Base-by-base conservation (phyloP, 2,888 invertebrate species). In the Ptilodon capucinus region DNA sequence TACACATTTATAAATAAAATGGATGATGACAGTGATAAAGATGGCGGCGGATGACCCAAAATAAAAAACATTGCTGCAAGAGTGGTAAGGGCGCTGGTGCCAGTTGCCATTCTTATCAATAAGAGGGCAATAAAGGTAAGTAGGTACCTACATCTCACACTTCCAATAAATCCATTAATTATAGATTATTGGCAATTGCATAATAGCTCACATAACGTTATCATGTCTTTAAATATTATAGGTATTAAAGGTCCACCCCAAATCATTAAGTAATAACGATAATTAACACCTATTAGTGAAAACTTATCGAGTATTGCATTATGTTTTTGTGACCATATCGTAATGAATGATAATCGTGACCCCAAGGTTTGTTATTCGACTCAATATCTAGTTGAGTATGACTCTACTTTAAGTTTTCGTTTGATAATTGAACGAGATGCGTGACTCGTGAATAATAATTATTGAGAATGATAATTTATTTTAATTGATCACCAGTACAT, bases 271-370 rank as follows among this genome's bases (percentile, higher is more conserved):
- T 44, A 57, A 48, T 46, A 41, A 39, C 39, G 32, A 43, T 57
- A 57, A 61, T 51, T 51, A 61, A 41, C 40, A 40, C 41, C 16
- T 38, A 38, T 36, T 44, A 48, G 44, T 48, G 53, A 51, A 51
- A 57, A 46, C 17, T 49, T 66, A 62, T 66, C 59, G 8, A 51
- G 44, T 46, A 52, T 63, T 63, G 55, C 53, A 65, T 21, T 38
- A 38, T 38, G 38, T 38, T 38, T 18, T 38, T 38, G 19, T 38
- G 13, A 19, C 38, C 19, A 11, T 38, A 38, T 38, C 38, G 13
- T 38, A 18, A 38, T 19, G 19, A 13, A 9, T 1, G n/a, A 13
- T 35, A 17, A 35, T 35, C 13, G 8, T 38, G 38, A 19, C 38
- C 38, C 13, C 38, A 8, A 9, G 6, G 38, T 19, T 38, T 38